Evolutionary conservation across 1,140 invertebrate species (phyloP).

Genomic region (Plodia interpunctella): DNA sequence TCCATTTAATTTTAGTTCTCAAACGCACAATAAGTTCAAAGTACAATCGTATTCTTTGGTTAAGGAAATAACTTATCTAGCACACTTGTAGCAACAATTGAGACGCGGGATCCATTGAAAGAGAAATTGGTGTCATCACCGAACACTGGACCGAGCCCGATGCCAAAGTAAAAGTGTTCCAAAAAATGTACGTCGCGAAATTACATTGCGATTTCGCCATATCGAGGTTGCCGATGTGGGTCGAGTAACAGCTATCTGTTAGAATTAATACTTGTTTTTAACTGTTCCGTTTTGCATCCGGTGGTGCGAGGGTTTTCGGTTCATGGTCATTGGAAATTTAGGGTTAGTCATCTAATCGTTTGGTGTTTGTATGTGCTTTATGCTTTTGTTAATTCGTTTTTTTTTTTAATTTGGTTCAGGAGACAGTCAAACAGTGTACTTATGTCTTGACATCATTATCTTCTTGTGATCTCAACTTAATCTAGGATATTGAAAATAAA

Average conservation of each 20-base stretch:
- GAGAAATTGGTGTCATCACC: conserved; percentile 72
- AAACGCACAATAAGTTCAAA: no score
- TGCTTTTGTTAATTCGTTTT: no score
- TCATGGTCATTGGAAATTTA: conserved; percentile 51
- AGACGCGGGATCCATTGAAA: conserved; percentile 48
- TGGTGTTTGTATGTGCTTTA: not conserved
- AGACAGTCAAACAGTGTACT: no score
- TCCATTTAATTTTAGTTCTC: no score
- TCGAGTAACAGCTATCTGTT: conserved; percentile 71
- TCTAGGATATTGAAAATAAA: no score
- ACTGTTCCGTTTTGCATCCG: conserved; percentile 43
- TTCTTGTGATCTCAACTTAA: no score
- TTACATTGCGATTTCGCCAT: conserved; percentile 74
- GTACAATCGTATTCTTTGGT: conserved; percentile 3
- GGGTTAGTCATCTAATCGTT: conserved; percentile 6
- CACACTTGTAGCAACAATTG: conserved; percentile 20
- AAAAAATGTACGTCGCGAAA: conserved; percentile 73
- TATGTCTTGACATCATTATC: no score
- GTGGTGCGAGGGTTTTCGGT: conserved; percentile 31
- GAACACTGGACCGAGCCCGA: conserved; percentile 47
- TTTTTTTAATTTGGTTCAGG: not conserved
- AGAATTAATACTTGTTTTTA: conserved; percentile 51
- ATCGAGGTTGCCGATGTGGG: conserved; percentile 69
- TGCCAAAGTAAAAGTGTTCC: conserved; percentile 75
- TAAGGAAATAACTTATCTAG: not conserved